Base-by-base conservation (phyloP, 2,888 invertebrate genomes). In the Hartigia nigra region DNA sequence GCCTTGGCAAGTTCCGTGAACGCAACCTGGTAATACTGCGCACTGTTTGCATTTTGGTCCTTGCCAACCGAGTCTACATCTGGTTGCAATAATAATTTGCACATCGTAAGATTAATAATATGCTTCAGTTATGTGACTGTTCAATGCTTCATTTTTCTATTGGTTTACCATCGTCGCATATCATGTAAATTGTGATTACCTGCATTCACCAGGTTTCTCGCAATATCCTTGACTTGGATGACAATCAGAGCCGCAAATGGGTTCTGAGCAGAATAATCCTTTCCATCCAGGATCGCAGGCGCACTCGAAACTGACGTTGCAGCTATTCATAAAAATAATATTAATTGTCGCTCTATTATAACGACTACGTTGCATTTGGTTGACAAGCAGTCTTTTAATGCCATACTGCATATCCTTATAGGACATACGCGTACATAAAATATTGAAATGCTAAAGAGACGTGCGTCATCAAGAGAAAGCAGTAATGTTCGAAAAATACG, bases 1-100 rank as follows among this genome's bases (percentile, higher is more conserved):
- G 90, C 97, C 96, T 84, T 95, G 95, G 91, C 98, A 98, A 88
- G 95, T 96, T 12, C 98, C 98, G 88, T 97, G 96, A 87, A 96
- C 95, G 92, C 98, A 98, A 84, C 98, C 98, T 0, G 98, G 98
- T 87, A 98, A 93, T 3, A 96, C 95, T 89, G 97, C 96, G 91
- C 98, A 98, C 82, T 97, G 95, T 85, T 95, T 95, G 91, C 98
- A 98, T 14, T 95, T 95, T 74, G 95, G 94, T 0, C 98, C 98
- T 12, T 96, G 94, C 97, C 97, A 98, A 78, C 98, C 98, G n/a
- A 97, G 92, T 74, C 96, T 95, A 91, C 98, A 98, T 86, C 96
- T 95, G 79, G 79, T 75, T 23, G 72, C 31, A 14, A 31, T 14
- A 2, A 55, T 55, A 55, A 55, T 55, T 55, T 55, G 55, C 55